Evolutionary conservation across 2,113 vertebrate species (phyloP).

Genomic region (Tapirus terrestris): DNA sequence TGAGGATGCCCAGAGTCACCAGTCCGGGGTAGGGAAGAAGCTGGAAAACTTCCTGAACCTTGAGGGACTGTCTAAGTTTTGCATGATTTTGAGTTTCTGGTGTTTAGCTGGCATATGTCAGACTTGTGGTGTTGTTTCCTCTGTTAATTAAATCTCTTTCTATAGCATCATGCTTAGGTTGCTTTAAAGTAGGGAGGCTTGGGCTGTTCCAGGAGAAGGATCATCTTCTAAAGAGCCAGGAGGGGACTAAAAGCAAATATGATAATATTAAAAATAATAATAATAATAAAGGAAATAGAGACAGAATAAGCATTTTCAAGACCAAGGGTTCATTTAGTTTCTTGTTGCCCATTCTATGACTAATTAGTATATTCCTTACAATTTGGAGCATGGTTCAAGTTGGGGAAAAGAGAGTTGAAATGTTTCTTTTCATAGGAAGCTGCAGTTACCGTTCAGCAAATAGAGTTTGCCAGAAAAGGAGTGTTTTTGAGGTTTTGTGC

Average conservation of each 20-base stretch:
- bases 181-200: not conserved
- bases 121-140: not conserved
- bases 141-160: not conserved
- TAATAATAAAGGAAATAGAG: not conserved
- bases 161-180: not conserved
- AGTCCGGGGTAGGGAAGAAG: not conserved
- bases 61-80: not conserved
- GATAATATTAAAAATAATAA: not conserved
- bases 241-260: not conserved
- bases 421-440: not conserved
- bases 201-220: not conserved
- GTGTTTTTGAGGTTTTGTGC: not conserved
- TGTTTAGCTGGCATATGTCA: not conserved
- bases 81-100: not conserved
- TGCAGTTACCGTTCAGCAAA: not conserved
- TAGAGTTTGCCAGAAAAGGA: not conserved
- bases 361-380: not conserved
- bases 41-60: not conserved
- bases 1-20: not conserved
- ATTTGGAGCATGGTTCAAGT: not conserved
- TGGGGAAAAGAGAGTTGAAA: not conserved
- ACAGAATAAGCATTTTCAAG: not conserved
- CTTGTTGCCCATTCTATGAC: not conserved
- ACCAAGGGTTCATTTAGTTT: not conserved
- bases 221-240: not conserved